Conservation (phyloP, 2,888 invertebrate genomes). For the Mythimna albipuncta region DNA sequence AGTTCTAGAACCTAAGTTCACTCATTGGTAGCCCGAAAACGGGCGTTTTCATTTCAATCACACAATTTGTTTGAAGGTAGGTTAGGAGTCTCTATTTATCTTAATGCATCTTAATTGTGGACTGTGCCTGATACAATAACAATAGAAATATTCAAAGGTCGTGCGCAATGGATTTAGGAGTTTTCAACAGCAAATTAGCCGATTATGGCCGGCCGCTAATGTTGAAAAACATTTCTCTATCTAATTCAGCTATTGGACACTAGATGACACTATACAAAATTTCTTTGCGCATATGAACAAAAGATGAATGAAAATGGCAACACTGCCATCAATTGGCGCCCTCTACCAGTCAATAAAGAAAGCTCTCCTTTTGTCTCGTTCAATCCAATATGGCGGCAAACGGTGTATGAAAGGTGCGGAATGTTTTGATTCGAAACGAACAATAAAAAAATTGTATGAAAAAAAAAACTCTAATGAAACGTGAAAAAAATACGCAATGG, state of each 20-base stretch:
- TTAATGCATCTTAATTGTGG: no score
- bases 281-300: slow-evolving; percentile 1
- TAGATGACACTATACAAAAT: slow-evolving; percentile 58
- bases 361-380: slow-evolving; percentile 85
- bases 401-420: slow-evolving; percentile 88
- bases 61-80: no score
- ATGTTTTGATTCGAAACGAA: slow-evolving; percentile 88
- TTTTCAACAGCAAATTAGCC: no score
- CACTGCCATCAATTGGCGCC: slow-evolving; percentile 66
- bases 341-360: slow-evolving; percentile 71
- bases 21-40: no score
- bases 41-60: no score
- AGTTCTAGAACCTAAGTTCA: no score
- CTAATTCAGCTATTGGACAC: slow-evolving; percentile 41
- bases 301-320: slow-evolving; percentile 71
- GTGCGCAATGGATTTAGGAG: no score
- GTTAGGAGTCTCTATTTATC: no score
- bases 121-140: no score
- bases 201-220: no score
- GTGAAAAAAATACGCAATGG: slow-evolving; percentile 78
- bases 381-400: slow-evolving; percentile 90
- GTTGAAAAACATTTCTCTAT: not conserved
- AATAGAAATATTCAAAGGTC: no score
- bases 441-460: slow-evolving; percentile 76
- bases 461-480: slow-evolving; percentile 73